Evolutionary conservation across 2,888 invertebrate genomes (phyloP), one percentile per base, ranked within the genome.

Genomic region (Cephus nigrinus): DNA sequence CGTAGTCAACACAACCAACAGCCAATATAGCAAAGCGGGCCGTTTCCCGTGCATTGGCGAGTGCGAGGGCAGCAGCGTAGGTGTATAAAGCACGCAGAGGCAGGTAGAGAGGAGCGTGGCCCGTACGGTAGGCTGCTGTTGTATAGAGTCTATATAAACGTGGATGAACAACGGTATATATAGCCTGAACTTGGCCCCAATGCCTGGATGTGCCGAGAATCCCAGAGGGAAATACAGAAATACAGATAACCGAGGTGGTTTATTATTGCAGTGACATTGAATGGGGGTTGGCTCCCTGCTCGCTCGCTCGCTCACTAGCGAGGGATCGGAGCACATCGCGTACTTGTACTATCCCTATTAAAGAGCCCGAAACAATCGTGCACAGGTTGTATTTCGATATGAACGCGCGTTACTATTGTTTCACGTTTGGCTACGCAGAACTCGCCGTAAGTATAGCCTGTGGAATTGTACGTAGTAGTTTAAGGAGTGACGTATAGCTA

Each of bases 121-220:
- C 9, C 55, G 55, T 55, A 55, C 23, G 2, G 55, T 23, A 55
- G 55, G 55, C 23, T 55, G 55, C 9, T 2, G 9, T 55, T 55
- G 55, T 55, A 55, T 55, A 55, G 55, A 5, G 55, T 79, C 83
- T 83, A 84, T 84, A 84, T 83, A 84, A 86, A 84, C 82, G 83
- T 81, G 82, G 82, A 81, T 80, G 80, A 81, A 82, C 80, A 81
- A 80, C 82, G 81, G 79, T 84, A 82, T 88, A 88, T 85, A 88
- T 86, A 87, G 88, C 84, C 83, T 90, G 91, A 91, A 91, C 91
- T 91, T 91, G 91, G 91, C 91, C 91, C 88, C 91, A 88, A 91
- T 91, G 88, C 88, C 86, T 87, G 87, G 87, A 87, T 88, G 88
- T 86, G 85, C 86, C 83, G 88, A 79, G 88, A 88, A 88, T 86